phyloP scores from a whole-genome alignment of 2,113 vertebrate species.

The Columba livia region DNA sequence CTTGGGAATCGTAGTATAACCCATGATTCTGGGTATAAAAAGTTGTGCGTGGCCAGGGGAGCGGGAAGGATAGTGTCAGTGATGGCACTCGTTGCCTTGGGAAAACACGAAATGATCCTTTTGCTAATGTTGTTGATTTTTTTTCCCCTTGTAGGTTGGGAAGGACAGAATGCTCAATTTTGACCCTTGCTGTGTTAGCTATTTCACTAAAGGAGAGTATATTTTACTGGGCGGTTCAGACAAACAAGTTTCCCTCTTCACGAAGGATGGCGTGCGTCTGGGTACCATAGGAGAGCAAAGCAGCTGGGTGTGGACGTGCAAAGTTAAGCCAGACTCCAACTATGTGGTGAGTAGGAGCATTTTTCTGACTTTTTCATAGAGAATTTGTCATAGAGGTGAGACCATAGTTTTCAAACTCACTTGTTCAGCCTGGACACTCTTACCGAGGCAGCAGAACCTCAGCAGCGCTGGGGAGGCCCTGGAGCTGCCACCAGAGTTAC shows the following conservation, averaged over 20 bases:
- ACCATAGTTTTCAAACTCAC: not conserved
- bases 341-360: constrained; percentile 85
- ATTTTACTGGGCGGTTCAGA: constrained; percentile 94
- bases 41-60: not conserved
- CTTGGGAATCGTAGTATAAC: not conserved
- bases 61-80: not conserved
- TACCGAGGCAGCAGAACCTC: not conserved
- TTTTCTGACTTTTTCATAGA: not conserved
- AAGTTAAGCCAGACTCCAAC: constrained; percentile 94
- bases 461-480: not conserved
- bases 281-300: constrained; percentile 90
- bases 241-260: constrained; percentile 94
- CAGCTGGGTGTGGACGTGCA: constrained; percentile 95
- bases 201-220: constrained; percentile 96
- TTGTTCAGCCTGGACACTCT: not conserved
- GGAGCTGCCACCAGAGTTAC: not conserved
- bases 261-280: constrained; percentile 91
- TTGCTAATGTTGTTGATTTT: not conserved
- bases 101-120: not conserved
- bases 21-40: not conserved
- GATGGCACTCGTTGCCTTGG: not conserved
- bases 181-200: constrained; percentile 96
- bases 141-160: constrained; percentile 80
- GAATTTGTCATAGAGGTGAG: not conserved
- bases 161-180: constrained; percentile 89